phyloP scores from a whole-genome alignment of 2,113 vertebrate genomes.

The Forbesichthys papilliferus region DNA sequence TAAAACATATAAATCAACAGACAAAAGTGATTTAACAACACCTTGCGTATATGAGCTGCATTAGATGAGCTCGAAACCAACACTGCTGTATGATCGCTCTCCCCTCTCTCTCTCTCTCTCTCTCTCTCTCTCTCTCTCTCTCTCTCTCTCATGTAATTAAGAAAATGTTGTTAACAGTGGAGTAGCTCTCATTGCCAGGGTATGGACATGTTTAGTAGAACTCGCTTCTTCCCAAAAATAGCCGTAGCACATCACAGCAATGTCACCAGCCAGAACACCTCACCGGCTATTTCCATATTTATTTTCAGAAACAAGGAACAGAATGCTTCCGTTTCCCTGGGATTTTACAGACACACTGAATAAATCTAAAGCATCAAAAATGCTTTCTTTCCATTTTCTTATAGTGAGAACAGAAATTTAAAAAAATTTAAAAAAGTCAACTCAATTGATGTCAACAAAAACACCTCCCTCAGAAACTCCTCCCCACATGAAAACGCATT shows the following conservation, averaged over 20 bases:
- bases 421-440: too few species aligned
- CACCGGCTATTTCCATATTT: constrained; percentile 17
- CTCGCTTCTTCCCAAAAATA: constrained; percentile 32
- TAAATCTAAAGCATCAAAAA: too few species aligned
- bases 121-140: constrained; percentile 35
- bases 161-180: constrained; percentile 54
- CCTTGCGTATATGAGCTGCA: background rate
- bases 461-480: too few species aligned
- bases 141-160: constrained; percentile 66
- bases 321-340: constrained; percentile 10
- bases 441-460: too few species aligned
- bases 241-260: constrained; percentile 33
- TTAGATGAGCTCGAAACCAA: background rate
- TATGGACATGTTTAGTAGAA: constrained; percentile 53
- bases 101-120: background rate
- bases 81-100: background rate
- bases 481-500: too few species aligned
- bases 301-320: constrained; percentile 11
- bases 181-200: constrained; percentile 57
- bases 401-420: too few species aligned
- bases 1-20: too few species aligned
- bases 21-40: too few species aligned
- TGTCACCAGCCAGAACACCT: constrained; percentile 18
- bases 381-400: too few species aligned
- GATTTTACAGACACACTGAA: too few species aligned